Base-by-base conservation (phyloP, 2,797 vertebrate genomes). In the Danio jaintianensis region DNA sequence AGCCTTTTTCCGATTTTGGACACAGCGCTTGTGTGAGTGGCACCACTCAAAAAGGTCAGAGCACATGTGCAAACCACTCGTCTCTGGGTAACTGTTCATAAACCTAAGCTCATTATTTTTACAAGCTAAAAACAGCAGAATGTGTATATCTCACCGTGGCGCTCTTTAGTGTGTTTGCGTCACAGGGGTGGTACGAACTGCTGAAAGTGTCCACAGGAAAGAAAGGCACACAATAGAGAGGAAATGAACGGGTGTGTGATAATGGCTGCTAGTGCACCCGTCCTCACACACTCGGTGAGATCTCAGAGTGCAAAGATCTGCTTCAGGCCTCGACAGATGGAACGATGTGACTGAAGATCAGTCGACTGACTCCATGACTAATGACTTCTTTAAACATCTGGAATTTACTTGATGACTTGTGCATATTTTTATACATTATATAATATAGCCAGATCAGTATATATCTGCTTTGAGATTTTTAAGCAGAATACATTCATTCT, bases 171-270 rank as follows among this genome's bases (percentile, higher is more conserved):
- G 62, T 70, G 58, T 73, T 69, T 75, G 48, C 56, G 56, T 64
- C 69, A 78, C 52, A 50, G 62, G 58, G 70, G 74, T 79, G 74
- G 36, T 61, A 66, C 18, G 42, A 67, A 75, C 79, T 63, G 71
- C 75, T 68, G 52, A 78, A 83, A 81, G 61, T 83, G 84, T 79
- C 59, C 76, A 77, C 82, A 83, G 83, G 81, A 86, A 81, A 79
- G 66, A 69, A 81, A 80, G 20, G 74, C 73, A 52, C 72, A 85
- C 83, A 83, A 82, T 86, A 74, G 79, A 77, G 71, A 80, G 83
- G 79, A 85, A 85, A 75, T 81, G 55, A 81, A 63, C 29, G 75
- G 75, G 53, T 76, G 61, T 71, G 80, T 62, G 74, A 79, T 81
- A 73, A 80, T 69, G 48, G 66, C 38, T 72, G 50, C 75, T 64